Base-by-base conservation (phyloP, 2,113 vertebrate species). In the Gavia stellata region DNA sequence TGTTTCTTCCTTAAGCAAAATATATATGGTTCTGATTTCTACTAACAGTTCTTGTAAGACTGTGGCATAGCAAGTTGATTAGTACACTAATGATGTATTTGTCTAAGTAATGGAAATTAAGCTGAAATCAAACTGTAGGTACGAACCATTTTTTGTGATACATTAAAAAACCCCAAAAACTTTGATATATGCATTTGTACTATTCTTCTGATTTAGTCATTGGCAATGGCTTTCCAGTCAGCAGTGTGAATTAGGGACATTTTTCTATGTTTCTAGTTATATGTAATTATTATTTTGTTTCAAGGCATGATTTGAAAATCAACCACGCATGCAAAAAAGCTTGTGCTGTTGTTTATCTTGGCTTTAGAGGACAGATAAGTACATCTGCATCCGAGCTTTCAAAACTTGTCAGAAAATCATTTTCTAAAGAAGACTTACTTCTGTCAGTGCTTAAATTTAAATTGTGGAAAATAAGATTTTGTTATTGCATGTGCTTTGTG, bases 221-320 rank as follows among this genome's bases (percentile, higher is more conserved):
- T 75, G 33, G 4, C 28, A 79, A 26, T 34, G 21, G 4, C 70
- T 84, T 95, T 93, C 36, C 23, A 58, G 45, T 25, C 31, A 72
- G 40, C 14, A 78, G 29, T 82, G 49, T 78, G 70, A 94, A 92
- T 1, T 80, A 58, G 36, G 59, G 33, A 50, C 7, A 36, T 86
- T 89, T 81, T 56, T 78, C 49, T 91, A 1, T 75, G 63, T 88
- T 91, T 86, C 58, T 88, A 50, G 15, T 89, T 50, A 12, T 56
- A 9, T 17, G 11, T 90, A 94, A 81, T 58, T 65, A 83, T 89
- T 40, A 62, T 72, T 83, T 82, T 94, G 13, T 94, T 97, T 65
- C 59, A 94, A 95, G 87, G 31, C 52, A 82, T 65, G 29, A 77
- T 94, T 79, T 95, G 42, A 68, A 95, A 97, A 82, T 82, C 74